Conservation (phyloP, 2,797 vertebrate species). For the Gambusia yucatana region DNA sequence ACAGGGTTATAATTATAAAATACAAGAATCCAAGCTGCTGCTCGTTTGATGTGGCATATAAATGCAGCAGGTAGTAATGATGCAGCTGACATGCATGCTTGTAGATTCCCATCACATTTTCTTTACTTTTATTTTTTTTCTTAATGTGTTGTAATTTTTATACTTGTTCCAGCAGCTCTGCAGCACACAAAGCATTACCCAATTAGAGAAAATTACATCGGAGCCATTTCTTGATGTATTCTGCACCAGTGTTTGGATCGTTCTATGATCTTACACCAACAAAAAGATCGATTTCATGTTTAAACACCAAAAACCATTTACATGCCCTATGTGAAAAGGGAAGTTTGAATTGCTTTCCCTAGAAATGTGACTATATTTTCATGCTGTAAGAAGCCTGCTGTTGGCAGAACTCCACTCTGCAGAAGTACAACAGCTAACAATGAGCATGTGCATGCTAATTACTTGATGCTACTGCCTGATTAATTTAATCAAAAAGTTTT, state of each 20-base stretch:
- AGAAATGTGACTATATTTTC: slow-evolving; percentile 20
- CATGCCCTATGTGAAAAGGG: slow-evolving; percentile 9
- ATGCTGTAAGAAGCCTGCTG: slow-evolving; percentile 24
- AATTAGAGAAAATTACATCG: slow-evolving; percentile 46
- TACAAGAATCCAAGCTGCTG: slow-evolving; percentile 56
- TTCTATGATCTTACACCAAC: slow-evolving; percentile 38
- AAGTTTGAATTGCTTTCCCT: slow-evolving; percentile 41
- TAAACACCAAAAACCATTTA: slow-evolving; percentile 13
- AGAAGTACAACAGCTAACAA: slow-evolving; percentile 47
- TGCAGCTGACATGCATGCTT: slow-evolving; percentile 12
- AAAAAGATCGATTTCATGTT: slow-evolving; percentile 45
- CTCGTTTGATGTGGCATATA: slow-evolving; percentile 51
- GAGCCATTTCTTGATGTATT: slow-evolving; percentile 24
- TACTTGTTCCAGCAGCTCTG: slow-evolving; percentile 7
- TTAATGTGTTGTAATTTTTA: slow-evolving; percentile 8
- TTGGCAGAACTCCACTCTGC: slow-evolving; percentile 37
- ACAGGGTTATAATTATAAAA: slow-evolving; percentile 73
- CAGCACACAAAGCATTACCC: slow-evolving; percentile 27
- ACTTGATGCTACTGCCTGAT: slow-evolving; percentile 60
- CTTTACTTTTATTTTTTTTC: neutral
- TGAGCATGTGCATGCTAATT: slow-evolving; percentile 61
- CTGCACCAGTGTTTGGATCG: slow-evolving; percentile 19
- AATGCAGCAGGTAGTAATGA: slow-evolving; percentile 47
- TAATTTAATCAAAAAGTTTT: slow-evolving; percentile 61
- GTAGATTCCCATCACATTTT: slow-evolving; percentile 47